Evolutionary conservation across 1,140 invertebrate genomes (phyloP), one percentile per base, ranked within the genome.

Genomic region (Ips nitidus): DNA sequence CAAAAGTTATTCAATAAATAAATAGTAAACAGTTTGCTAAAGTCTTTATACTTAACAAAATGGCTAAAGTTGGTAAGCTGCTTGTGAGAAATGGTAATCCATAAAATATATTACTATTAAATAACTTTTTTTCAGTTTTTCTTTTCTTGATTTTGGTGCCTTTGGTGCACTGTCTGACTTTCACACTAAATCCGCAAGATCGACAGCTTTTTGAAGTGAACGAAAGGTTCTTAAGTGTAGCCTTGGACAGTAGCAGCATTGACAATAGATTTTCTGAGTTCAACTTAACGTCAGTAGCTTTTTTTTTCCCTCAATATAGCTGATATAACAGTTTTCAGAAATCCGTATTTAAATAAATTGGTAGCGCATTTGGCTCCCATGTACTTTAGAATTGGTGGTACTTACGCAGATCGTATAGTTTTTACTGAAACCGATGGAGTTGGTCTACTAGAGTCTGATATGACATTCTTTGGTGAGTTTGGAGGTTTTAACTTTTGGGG

Each of bases 371-470:
- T 65, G 37, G 1, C 52, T 4, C 88, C 88, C 2, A 85, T 86
- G 42, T 85, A 85, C 70, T 77, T 90, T 2, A 82, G 89, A 66
- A 75, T 90, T 22, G 88, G 89, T 41, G 89, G 89, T 1, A 89
- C 86, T 41, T 83, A 87, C 75, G 86, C 88, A 0, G 63, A 65
- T 41, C 8, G 50, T 42, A 53, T 65, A 5, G 38, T 55, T 4
- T 65, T 65, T 55, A 41, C 63, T 56, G 52, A 41, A 55, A 47
- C 41, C 1, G 63, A 22, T 2, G 39, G 8, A n/a, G 37, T 41
- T 22, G 52, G 22, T 4, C 22, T 22, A 22, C 22, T 42, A 38
- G 41, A 38, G 8, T 22, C 52, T 8, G 63, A 53, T 65, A 55
- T 55, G 39, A 52, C 61, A 4, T 52, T 64, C 39, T 22, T 40